phyloP scores from a whole-genome alignment of 2,113 vertebrate genomes.

The Pogonocichla stellata region DNA sequence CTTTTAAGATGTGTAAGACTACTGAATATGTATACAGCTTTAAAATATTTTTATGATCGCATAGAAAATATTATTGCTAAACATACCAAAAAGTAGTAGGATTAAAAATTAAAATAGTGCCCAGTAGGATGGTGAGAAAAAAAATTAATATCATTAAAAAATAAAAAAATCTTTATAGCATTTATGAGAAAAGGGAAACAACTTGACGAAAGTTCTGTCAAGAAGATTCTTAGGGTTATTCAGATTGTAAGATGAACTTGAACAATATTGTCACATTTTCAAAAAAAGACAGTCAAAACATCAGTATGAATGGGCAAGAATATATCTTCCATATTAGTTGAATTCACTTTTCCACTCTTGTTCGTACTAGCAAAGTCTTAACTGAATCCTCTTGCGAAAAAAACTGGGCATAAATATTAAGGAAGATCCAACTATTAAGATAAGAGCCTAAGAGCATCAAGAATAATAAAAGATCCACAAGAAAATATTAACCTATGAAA shows the following conservation, averaged over 20 bases:
- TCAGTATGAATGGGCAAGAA: not conserved
- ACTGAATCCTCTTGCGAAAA: not conserved
- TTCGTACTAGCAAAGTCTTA: not conserved
- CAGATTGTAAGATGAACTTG: not conserved
- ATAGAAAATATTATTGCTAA: not conserved
- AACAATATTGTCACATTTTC: not conserved
- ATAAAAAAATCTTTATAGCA: not conserved
- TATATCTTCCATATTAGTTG: not conserved
- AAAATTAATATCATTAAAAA: no score
- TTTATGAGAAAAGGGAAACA: not conserved
- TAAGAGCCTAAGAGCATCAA: not conserved
- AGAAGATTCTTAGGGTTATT: not conserved
- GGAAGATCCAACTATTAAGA: not conserved
- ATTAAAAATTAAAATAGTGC: not conserved
- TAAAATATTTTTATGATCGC: not conserved
- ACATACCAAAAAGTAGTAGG: not conserved
- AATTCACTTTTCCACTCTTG: not conserved
- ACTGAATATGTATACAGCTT: not conserved
- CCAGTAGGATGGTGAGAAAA: no score
- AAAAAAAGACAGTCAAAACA: not conserved
- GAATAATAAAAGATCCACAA: not conserved
- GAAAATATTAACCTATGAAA: not conserved
- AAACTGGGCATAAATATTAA: not conserved
- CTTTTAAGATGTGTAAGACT: not conserved
- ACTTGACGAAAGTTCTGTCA: not conserved